Base-by-base conservation (phyloP, 2,113 vertebrate genomes). In the Silurus glanis region DNA sequence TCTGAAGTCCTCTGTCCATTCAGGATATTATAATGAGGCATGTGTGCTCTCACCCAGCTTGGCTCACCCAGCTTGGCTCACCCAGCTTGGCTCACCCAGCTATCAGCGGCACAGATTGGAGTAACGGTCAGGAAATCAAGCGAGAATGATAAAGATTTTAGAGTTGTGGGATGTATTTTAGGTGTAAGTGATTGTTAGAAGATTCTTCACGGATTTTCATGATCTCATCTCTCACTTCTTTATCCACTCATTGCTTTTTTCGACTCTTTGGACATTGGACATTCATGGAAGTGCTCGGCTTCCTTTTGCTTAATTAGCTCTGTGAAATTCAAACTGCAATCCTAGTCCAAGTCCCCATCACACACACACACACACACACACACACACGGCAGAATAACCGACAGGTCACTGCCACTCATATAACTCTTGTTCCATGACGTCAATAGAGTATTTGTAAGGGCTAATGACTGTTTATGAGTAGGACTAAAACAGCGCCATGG, bases 201-300 rank as follows among this genome's bases (percentile, higher is more conserved):
- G 55, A 81, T 66, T 79, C 14, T 58, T 7, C 8, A 8, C 19
- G 12, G 6, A 28, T 76, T 61, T 25, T 91, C 91, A 93, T 94
- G 94, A 94, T 91, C 93, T 94, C 91, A 93, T 90, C 92, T 92
- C 87, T 82, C 85, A 6, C 56, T 80, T 53, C 45, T 19, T 78
- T 82, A 67, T 53, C 28, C 14, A 87, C 84, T 83, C 66, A 1
- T 37, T 5, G 6, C 16, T 78, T 82, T 85, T 87, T 84, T 76
- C 45, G 13, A 84, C 75, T 37, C 45, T 86, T 61, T 47, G 13
- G 83, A 85, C 61, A 28, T 23, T 79, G 82, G 82, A 74, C 82
- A 66, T 83, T 78, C 56, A 37, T 82, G 71, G 89, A 83, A 90
- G 85, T 80, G 56, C 81, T 25, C 45, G n/a, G 85, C 80, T 85